phyloP scores from a whole-genome alignment of 2,888 invertebrate genomes.

The Leptogaster cylindrica region DNA sequence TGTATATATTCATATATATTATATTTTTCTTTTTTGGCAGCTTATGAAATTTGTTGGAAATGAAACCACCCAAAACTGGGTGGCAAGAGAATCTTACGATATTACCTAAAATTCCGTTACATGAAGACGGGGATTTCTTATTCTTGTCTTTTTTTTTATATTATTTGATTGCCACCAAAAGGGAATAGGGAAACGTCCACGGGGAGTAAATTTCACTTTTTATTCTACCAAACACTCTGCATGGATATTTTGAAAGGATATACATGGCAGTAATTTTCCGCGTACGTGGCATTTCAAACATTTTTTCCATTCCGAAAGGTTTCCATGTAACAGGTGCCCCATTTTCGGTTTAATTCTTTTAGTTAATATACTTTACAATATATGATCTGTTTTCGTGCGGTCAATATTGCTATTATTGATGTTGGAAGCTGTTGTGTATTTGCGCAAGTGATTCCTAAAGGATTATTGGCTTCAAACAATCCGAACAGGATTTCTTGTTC shows the following conservation, averaged over 20 bases:
- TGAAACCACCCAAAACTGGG: background rate
- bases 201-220: constrained; percentile 21
- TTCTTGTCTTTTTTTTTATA: background rate
- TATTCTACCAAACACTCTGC: background rate
- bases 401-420: no score
- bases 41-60: constrained; percentile 10
- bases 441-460: no score
- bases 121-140: constrained; percentile 1
- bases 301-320: constrained; percentile 17
- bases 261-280: constrained; percentile 40
- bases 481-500: no score
- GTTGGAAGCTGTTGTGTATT: no score
- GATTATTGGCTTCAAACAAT: no score
- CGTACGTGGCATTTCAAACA: constrained; percentile 40
- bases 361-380: no score
- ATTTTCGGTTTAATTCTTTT: no score
- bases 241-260: constrained; percentile 38
- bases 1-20: no score
- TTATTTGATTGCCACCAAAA: constrained; percentile 10
- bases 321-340: no score
- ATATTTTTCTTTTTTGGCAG: constrained; percentile 32
- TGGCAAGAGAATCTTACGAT: background rate
- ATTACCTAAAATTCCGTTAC: background rate
- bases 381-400: no score
- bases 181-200: constrained; percentile 1